phyloP scores from a whole-genome alignment of 2,797 vertebrate species.

The Poeciliopsis paucimaculata region DNA sequence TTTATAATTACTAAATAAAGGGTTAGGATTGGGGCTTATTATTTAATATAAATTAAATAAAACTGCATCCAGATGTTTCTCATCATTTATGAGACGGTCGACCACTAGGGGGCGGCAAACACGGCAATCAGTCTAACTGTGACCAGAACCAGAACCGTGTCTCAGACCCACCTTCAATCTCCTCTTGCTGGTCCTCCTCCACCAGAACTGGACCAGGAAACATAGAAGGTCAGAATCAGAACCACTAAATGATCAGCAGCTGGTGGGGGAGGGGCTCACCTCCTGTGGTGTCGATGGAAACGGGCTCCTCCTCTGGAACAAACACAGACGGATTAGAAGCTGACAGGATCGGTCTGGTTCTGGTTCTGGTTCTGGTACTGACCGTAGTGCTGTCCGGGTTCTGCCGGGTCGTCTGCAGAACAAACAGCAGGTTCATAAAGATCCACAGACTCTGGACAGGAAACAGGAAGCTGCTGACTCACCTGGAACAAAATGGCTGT shows the following conservation, averaged over 20 bases:
- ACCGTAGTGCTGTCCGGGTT: slow-evolving; percentile 32
- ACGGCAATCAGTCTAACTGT: neutral
- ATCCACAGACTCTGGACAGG: neutral
- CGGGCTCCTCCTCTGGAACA: slow-evolving; percentile 35
- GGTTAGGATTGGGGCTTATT: too few relatives aligned
- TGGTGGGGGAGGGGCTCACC: slow-evolving; percentile 45
- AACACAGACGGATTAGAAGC: neutral
- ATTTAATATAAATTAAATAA: too few relatives aligned
- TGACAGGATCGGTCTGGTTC: too few relatives aligned
- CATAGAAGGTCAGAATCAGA: neutral
- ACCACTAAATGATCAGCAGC: neutral
- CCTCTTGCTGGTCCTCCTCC: slow-evolving; percentile 35
- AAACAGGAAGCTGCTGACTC: slow-evolving; percentile 5
- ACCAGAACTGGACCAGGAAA: slow-evolving; percentile 54
- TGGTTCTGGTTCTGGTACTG: neutral
- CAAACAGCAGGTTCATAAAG: neutral
- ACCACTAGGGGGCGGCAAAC: neutral
- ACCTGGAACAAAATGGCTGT: slow-evolving; percentile 69
- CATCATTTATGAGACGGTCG: neutral
- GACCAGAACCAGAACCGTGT: neutral
- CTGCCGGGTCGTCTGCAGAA: slow-evolving; percentile 47
- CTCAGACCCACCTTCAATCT: slow-evolving; percentile 43
- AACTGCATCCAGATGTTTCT: too few relatives aligned
- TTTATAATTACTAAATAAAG: too few relatives aligned
- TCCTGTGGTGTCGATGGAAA: slow-evolving; percentile 66